A percentile compares a stretch with the other conserved stretches of the same genome.
Evolutionary conservation across 2,113 vertebrate genomes (phyloP).

Genomic region (rabbit (Oryctolagus cuniculus)): mOryCun1.1 NC_091451.1:29816001-29816500

Average conservation of each 20-base stretch:
- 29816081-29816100: neutral
- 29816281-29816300: neutral
- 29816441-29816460: too few species aligned
- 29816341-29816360: neutral
- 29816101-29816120: neutral
- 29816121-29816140: neutral
- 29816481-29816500: neutral
- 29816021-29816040: neutral
- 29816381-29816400: neutral
- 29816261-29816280: neutral
- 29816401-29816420: neutral
- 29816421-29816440: neutral
- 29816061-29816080: neutral
- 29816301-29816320: neutral
- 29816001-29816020: neutral
- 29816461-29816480: neutral
- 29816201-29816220: neutral
- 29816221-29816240: neutral
- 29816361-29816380: neutral
- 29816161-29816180: rapidly evolving
- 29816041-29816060: neutral
- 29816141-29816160: rapidly evolving
- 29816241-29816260: neutral
- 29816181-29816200: neutral
- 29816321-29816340: neutral